Evolutionary conservation across 2,113 vertebrate species (phyloP), one percentile per base, ranked within the genome.

Genomic region (Urocitellus parryii): DNA sequence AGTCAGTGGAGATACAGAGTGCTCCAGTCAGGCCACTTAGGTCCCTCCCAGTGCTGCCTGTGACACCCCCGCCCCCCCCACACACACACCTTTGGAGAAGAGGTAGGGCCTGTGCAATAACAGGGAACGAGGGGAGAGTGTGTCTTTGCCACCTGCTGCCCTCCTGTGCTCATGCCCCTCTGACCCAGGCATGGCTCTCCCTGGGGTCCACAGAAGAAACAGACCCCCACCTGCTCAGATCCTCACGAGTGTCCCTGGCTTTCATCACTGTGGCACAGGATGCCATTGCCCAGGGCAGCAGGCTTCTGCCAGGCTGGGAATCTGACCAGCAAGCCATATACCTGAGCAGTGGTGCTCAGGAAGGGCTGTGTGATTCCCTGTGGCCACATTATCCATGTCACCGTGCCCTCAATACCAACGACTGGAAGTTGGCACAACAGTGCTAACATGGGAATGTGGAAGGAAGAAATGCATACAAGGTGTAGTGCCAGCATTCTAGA

Each of bases 121-220:
- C 2, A 9, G 58, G 22, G 58, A 8, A 61, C 1, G 58, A 61
- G 58, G 22, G 58, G 58, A 61, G 58, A 8, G 58, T 20, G 29
- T 45, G 45, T n/a, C 73, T 12, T 0, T 73, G 53, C 39, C 39
- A 39, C 48, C 63, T 53, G 8, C 24, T 29, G 29, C 22, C 51
- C 63, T 7, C 67, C 53, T 0, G 1, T 32, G 39, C 12, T 67
- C 39, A 4, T 3, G 3, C n/a, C 12, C 11, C 5, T 11, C 8
- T 72, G 9, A n/a, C 51, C 56, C 22, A 8, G 8, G 29, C 29
- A 27, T 53, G 48, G 37, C 8, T 68, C 68, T 90, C 63, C 11
- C 37, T 8, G 11, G 2, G 67, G 58, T 83, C 67, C 68, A 34
- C 22, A 51, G 48, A 51, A 51, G 48, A 51, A 61, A 0, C 9